These are phyloP conservation scores for Pantherophis vulpinus DNA, from an alignment of 2,797 vertebrate genomes.

Conservation along the genomic window DNA sequence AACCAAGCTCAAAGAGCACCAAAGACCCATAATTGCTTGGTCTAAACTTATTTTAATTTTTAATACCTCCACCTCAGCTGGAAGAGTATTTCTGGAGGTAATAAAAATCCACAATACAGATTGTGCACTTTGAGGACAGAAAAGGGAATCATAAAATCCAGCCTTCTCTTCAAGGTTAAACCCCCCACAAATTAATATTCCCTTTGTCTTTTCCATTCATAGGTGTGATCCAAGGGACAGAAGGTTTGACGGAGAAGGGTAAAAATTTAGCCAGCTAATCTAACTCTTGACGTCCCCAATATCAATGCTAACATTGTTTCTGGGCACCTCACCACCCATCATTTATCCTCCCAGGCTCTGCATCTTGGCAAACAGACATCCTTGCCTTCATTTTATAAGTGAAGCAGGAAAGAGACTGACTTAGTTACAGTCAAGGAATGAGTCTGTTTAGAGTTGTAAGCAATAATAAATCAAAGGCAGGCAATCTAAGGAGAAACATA, in stretches of 20 bases:
- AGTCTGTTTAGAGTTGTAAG: constrained; percentile 9
- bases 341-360: constrained; percentile 8
- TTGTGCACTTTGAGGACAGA: not conserved
- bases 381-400: constrained; percentile 24
- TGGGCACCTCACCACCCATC: not conserved
- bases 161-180: not conserved
- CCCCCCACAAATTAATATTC: not conserved
- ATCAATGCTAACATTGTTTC: constrained; percentile 1
- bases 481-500: not conserved
- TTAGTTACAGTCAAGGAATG: not conserved
- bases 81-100: not conserved
- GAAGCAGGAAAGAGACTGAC: constrained; percentile 9
- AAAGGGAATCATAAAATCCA: not conserved
- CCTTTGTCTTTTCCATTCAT: not conserved
- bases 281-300: not conserved
- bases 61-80: not conserved
- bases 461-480: constrained; percentile 9
- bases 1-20: not conserved
- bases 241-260: not conserved
- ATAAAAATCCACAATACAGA: not conserved
- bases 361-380: constrained; percentile 18
- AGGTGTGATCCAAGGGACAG: not conserved
- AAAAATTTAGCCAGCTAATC: not conserved
- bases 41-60: not conserved
- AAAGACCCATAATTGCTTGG: not conserved